Percentiles rank a stretch among this genome's conserved stretches.
phyloP scores from a whole-genome alignment of 2,797 vertebrate species.

The Rallus crepitans region DNA sequence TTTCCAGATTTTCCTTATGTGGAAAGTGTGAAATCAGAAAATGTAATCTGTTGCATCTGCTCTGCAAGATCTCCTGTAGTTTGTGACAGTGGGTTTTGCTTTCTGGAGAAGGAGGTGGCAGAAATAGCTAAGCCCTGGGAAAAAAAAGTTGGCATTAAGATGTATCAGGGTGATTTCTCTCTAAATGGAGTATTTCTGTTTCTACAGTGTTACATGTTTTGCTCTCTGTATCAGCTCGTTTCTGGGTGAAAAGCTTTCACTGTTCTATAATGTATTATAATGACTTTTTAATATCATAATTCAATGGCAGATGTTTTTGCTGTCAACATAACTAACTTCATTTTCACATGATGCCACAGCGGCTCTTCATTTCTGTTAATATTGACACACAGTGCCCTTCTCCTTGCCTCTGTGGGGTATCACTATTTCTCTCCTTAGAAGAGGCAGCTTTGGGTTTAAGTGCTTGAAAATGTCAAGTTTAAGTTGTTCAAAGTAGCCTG shows the following conservation, averaged over 20 bases:
- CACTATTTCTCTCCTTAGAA: conserved; percentile 27
- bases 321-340: conserved; percentile 22
- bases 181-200: background rate
- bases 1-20: background rate
- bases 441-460: conserved; percentile 28
- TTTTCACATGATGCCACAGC: conserved; percentile 29
- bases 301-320: conserved; percentile 30
- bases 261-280: background rate
- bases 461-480: conserved; percentile 4
- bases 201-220: background rate
- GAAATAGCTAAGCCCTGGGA: background rate
- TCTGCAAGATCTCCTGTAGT: background rate
- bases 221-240: background rate
- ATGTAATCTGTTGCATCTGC: background rate
- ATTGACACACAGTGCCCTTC: background rate
- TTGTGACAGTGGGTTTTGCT: background rate
- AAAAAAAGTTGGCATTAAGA: background rate
- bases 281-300: conserved; percentile 12
- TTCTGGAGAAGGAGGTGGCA: background rate
- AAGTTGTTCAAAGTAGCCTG: background rate
- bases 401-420: conserved; percentile 12
- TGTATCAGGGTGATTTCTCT: background rate
- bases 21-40: background rate
- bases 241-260: background rate
- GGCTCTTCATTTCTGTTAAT: conserved; percentile 4